These are phyloP conservation scores for Vireo griseus DNA, from an alignment of 2,797 vertebrate genomes.

Conservation along the genomic window DNA sequence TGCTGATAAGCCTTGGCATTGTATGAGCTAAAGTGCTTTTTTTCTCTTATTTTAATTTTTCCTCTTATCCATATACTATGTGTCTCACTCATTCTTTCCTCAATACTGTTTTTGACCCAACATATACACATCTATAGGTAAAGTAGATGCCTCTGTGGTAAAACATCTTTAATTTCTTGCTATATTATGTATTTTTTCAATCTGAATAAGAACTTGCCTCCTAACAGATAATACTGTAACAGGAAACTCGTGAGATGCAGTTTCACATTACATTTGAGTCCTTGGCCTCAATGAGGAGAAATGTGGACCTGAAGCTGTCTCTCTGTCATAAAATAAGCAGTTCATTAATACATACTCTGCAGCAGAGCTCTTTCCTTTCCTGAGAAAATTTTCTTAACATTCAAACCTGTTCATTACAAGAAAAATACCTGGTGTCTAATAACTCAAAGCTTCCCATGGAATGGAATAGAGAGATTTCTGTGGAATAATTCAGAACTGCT, in stretches of 20 bases:
- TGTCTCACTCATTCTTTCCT: not conserved
- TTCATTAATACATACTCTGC: not conserved
- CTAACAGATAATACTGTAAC: not conserved
- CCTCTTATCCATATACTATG: not conserved
- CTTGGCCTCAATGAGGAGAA: not conserved
- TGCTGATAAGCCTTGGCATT: not conserved
- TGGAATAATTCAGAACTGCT: not conserved
- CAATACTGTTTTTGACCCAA: not conserved
- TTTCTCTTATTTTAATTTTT: not conserved
- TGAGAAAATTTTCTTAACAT: not conserved
- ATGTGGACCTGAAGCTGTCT: rapidly evolving
- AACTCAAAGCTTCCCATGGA: not conserved
- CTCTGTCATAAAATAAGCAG: not conserved
- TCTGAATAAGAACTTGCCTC: not conserved
- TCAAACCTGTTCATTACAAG: not conserved
- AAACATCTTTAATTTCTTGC: not conserved
- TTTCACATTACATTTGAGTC: not conserved
- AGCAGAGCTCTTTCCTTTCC: not conserved
- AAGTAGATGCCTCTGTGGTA: not conserved
- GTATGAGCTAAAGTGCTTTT: not conserved
- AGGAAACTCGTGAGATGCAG: not conserved
- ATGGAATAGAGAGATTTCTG: not conserved
- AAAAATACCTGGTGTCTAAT: not conserved
- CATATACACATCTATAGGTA: not conserved
- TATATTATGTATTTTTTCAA: not conserved